Evolutionary conservation across 1,140 invertebrate species (phyloP).

Genomic region (Chionoecetes opilio): DNA sequence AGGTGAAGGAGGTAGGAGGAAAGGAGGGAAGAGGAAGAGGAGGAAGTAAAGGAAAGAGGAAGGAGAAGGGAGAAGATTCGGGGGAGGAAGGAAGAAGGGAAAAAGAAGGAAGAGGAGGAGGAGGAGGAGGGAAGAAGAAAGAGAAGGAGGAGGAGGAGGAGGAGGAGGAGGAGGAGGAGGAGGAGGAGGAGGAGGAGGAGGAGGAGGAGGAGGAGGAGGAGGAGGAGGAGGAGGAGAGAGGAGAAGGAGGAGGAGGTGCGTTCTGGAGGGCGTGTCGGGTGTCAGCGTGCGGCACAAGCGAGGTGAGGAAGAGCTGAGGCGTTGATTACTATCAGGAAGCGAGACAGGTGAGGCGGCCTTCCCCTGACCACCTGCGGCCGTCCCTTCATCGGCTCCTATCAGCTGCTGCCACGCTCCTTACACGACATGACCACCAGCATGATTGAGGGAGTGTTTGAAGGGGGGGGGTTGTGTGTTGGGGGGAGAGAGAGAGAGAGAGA

Average conservation of each 20-base stretch:
- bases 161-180: background rate
- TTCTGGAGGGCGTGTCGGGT: background rate
- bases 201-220: background rate
- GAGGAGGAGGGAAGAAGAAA: too few species aligned
- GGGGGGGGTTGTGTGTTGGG: background rate
- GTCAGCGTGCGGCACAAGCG: background rate
- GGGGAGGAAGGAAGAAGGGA: background rate
- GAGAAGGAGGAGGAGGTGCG: background rate
- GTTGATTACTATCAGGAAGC: background rate
- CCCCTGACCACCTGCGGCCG: background rate
- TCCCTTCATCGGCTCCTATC: background rate
- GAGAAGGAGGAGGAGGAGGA: background rate
- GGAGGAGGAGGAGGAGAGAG: background rate
- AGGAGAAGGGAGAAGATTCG: background rate
- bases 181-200: background rate
- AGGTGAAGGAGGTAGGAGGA: too few species aligned
- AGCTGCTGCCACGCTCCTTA: background rate
- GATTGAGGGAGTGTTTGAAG: background rate
- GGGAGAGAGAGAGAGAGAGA: conserved; percentile 29
- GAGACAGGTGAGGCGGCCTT: background rate
- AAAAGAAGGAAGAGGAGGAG: background rate
- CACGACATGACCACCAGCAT: background rate
- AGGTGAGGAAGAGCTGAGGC: background rate
- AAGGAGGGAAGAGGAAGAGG: too few species aligned
- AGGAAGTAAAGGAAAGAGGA: too few species aligned